Conservation (phyloP, 1,140 invertebrate genomes). For the Atopsyche davidsoni region DNA sequence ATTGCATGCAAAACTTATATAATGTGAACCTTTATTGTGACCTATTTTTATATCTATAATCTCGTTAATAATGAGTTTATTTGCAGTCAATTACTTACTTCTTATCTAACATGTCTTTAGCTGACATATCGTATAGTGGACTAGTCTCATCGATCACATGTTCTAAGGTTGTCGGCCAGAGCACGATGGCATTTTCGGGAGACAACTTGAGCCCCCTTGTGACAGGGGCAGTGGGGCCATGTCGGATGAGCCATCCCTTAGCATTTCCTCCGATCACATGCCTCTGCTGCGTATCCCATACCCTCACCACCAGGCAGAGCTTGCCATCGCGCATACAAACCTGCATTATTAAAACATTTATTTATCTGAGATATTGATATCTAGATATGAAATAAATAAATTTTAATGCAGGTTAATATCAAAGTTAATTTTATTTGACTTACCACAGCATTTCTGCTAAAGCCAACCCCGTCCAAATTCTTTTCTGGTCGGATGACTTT, state of each 20-base stretch:
- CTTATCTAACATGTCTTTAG: constrained; percentile 40
- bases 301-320: constrained; percentile 50
- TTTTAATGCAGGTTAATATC: background rate
- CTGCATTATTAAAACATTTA: constrained; percentile 30
- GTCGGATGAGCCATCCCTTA: constrained; percentile 17
- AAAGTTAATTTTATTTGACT: constrained; percentile 15
- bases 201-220: constrained; percentile 33
- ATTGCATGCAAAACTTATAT: no score
- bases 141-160: constrained; percentile 48
- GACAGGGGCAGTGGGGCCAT: constrained; percentile 35
- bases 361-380: background rate
- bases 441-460: constrained; percentile 50
- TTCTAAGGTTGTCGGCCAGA: constrained; percentile 52
- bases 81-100: constrained; percentile 34
- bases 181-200: constrained; percentile 30
- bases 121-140: constrained; percentile 45
- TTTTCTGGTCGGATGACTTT: constrained; percentile 46
- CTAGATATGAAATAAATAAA: background rate
- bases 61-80: no score
- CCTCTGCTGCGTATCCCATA: constrained; percentile 46
- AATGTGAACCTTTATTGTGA: no score
- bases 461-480: constrained; percentile 41
- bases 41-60: no score
- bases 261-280: constrained; percentile 49
- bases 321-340: constrained; percentile 48